Evolutionary conservation across 2,797 vertebrate genomes (phyloP).

Genomic region (Coilia nasus): DNA sequence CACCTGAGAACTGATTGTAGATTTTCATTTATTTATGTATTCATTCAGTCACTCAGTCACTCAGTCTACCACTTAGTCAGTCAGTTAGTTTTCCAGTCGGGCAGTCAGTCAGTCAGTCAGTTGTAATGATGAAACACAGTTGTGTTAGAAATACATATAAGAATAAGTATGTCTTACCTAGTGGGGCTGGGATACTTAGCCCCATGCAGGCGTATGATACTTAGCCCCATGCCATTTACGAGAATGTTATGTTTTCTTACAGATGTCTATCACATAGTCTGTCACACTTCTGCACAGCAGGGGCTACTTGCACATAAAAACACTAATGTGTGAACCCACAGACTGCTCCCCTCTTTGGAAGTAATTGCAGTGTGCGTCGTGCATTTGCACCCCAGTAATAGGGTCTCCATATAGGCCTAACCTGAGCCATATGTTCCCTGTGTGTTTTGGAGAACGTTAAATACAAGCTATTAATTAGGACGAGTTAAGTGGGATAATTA

Average conservation of each 20-base stretch:
- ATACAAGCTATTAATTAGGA: constrained; percentile 38
- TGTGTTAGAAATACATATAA: not conserved
- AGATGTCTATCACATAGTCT: constrained; percentile 11
- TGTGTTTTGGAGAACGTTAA: constrained; percentile 31
- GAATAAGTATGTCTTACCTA: not conserved
- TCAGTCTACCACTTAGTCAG: not conserved
- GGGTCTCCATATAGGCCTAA: constrained; percentile 8
- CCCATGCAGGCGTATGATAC: not conserved
- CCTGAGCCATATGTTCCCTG: constrained; percentile 35
- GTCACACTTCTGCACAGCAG: not conserved
- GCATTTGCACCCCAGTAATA: constrained; percentile 21
- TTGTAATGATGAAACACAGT: not conserved
- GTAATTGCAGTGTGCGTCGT: not conserved
- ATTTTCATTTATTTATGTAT: no score
- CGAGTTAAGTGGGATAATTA: constrained; percentile 59
- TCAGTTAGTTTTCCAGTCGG: not conserved
- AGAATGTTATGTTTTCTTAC: not conserved
- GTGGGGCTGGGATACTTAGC: not conserved
- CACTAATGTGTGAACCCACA: constrained; percentile 21
- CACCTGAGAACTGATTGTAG: not conserved
- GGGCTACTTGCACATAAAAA: constrained; percentile 7
- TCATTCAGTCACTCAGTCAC: no score
- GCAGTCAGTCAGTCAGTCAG: not conserved
- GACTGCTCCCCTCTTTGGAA: not conserved
- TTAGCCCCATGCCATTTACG: not conserved